phyloP scores from a whole-genome alignment of 1,140 invertebrate genomes.

The Frieseomelitta varia region DNA sequence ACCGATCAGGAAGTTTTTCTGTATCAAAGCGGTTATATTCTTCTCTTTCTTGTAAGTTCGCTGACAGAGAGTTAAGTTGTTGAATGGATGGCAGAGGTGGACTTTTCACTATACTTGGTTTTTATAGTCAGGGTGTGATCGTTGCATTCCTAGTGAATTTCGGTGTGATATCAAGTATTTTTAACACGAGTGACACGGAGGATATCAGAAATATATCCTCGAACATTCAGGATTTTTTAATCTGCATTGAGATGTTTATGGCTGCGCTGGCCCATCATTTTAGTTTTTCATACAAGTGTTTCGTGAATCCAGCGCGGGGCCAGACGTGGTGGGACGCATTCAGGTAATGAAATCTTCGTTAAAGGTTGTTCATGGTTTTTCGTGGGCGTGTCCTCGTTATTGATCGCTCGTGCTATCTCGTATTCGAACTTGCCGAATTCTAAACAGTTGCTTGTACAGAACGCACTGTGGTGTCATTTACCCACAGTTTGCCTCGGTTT shows the following conservation, averaged over 20 bases:
- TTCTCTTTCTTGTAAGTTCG: conserved; percentile 98
- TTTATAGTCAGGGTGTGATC: conserved; percentile 93
- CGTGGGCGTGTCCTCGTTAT: too few relatives aligned
- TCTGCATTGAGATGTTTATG: conserved; percentile 99
- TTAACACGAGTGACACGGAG: conserved; percentile 85
- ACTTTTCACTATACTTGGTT: not conserved
- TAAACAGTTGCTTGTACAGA: too few relatives aligned
- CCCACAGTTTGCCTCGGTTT: too few relatives aligned
- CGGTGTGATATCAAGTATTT: conserved; percentile 87
- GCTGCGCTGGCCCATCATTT: conserved; percentile 97
- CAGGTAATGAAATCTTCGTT: conserved; percentile 68
- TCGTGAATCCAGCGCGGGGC: conserved; percentile 83
- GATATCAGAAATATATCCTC: conserved; percentile 88
- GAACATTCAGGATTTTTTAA: conserved; percentile 96
- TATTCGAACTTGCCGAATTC: too few relatives aligned
- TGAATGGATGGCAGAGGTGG: not conserved
- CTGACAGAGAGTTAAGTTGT: not conserved
- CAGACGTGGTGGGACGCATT: conserved; percentile 85
- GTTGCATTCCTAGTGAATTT: conserved; percentile 93
- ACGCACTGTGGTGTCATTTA: too few relatives aligned
- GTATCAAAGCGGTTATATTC: conserved; percentile 98
- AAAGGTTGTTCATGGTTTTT: not conserved
- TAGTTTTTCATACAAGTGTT: conserved; percentile 96
- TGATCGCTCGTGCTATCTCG: too few relatives aligned
- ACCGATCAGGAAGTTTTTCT: conserved; percentile 97